Evolutionary conservation across 2,888 invertebrate species (phyloP), one percentile per base, ranked within the genome.

Genomic region (Amphipyra berbera): DNA sequence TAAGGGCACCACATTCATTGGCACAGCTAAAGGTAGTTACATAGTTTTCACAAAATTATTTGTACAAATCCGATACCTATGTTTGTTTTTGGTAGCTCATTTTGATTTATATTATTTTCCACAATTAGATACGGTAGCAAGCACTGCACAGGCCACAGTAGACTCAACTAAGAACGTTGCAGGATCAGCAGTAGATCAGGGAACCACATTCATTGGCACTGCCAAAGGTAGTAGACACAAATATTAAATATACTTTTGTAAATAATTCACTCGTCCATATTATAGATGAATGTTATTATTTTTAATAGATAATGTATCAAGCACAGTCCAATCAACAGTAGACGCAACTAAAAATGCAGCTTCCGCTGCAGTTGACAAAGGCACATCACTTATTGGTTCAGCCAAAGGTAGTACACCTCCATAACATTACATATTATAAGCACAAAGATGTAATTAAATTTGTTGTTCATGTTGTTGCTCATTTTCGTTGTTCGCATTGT

Each of bases 331-430:
- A 44, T 75, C 77, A 5, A 84, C 88, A 44, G 82, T 88, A 78
- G 88, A 90, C 38, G 82, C 82, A 13, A 87, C 88, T 10, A 89
- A 88, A 74, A 87, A 84, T 70, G 80, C 79, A 8, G 85, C 88
- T 0, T 64, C 86, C 12, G 73, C 85, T 2, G 86, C 85, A 12
- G 78, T 85, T 55, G 87, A 88, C 13, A 88, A 84, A 69, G 69
- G 88, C 59, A 77, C 83, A 60, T 69, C 59, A 47, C 46, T 73
- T 42, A 47, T 73, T 54, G 61, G 73, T 47, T 61, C 70, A 57
- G 61, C 50, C 7, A 73, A 73, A 70, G 73, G 70, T 67, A 69
- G 30, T 54, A 40, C 15, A 61, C 21, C 68, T 82, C 35, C n/a
- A 44, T 54, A 9, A n/a, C n/a, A n/a, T 9, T 53, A 37, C 6